Evolutionary conservation across 2,888 invertebrate species (phyloP), one percentile per base, ranked within the genome.

Genomic region (Hipparchia semele): DNA sequence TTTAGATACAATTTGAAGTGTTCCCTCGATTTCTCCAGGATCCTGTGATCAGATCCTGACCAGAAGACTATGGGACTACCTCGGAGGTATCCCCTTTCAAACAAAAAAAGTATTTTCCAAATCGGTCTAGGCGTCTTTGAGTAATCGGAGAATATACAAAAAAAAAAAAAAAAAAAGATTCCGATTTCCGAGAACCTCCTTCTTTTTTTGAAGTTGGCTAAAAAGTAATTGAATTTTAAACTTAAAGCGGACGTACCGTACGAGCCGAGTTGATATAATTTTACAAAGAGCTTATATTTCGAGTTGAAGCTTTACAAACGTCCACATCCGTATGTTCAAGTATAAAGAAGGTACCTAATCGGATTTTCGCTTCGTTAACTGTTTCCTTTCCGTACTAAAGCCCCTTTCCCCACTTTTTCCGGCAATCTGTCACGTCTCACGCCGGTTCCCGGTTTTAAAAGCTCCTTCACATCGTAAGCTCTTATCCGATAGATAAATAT

Each of bases 281-380:
- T 39, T 9, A 49, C 53, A 53, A n/a, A 51, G 12, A 53, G 65
- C 65, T 65, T 65, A 65, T 2, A 12, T 49, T 23, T 39, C 39
- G 39, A 39, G 39, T 39, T 4, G 39, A 39, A 65, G 51, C 65
- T 51, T 33, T 65, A 65, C 33, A 65, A 53, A 12, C 49, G 65
- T 53, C 51, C 51, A 23, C 8, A 13, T 8, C 65, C 51, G 59
- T 12, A 60, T 10, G 23, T 59, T 9, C 8, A 6, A 39, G 62
- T 49, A 62, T 13, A 23, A 23, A 23, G 51, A 67, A 56, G 13
- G 39, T 67, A 23, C 23, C 23, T 23, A 67, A 56, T 46, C 67
- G 67, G 67, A 56, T 58, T 67, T 67, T 54, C 67, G 58, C 67
- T 46, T 67, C 56, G 58, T 67, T 67, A 67, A 56, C 56, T 58